Evolutionary conservation across 92 coral and sea anemone species (phyloP), one percentile per base, ranked within the genome.

Genomic region (Phenganax marumi): DNA sequence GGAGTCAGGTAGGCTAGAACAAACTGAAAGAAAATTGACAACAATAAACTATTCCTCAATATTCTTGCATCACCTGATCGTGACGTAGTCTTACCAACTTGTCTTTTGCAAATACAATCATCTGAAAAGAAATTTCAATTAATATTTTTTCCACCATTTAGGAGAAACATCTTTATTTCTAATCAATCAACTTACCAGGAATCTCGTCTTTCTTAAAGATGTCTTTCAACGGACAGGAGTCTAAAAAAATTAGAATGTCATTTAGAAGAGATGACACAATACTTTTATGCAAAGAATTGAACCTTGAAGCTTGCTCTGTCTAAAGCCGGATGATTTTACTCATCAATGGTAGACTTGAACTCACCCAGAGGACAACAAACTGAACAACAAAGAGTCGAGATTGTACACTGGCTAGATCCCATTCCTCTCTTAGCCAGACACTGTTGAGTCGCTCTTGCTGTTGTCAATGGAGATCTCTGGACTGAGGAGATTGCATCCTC

Each of bases 221-320:
- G 33, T 78, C 83, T 78, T 78, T 78, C 73, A 78, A 49, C 18
- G 83, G 83, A 78, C 83, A 78, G 6, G 83, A 43, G 48, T 60
- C 83, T 78, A 25, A n/a, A 78, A 78, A 70, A 46, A 18, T 39
- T n/a, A 68, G 14, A 25, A 54, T 54, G 17, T 68, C 1, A 68
- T 7, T 46, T 10, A 9, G 3, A 33, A 18, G 10, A 70, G 5
- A 18, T 12, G 62, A 74, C 18, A 49, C 50, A 12, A 33, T 33
- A 33, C 22, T 63, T 56, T 19, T 56, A 3, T 13, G 63, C 1
- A 1, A 14, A 56, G 16, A 19, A 56, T 56, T 56, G 63, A 56
- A 56, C 16, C 17, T 13, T 19, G 1, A 14, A 56, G 63, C 63
- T 1, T 19, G 7, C 7, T 56, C 17, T 13, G 16, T 56, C 63